Conservation (phyloP, 2,113 vertebrate species). For the Mormyrus iriodes region DNA sequence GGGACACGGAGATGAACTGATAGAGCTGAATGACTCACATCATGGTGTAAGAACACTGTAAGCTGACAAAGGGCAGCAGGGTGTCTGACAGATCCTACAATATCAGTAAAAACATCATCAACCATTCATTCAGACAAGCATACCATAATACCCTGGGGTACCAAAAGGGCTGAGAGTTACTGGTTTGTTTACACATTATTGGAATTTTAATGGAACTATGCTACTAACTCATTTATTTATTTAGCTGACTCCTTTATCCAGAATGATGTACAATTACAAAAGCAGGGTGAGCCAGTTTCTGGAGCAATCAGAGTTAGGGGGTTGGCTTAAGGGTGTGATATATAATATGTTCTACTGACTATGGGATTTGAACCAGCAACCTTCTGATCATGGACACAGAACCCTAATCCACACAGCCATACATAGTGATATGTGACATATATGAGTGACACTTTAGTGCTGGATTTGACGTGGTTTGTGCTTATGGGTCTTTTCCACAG, state of each 20-base stretch:
- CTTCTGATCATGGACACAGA: neutral
- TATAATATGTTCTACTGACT: no score
- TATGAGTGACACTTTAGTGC: neutral
- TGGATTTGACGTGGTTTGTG: no score
- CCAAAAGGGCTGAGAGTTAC: neutral
- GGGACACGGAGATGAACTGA: neutral
- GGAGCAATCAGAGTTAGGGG: neutral
- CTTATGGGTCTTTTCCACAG: constrained; percentile 49
- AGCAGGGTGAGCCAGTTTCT: neutral
- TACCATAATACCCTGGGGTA: neutral
- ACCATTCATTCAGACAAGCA: neutral
- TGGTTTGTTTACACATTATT: neutral
- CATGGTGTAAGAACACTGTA: neutral
- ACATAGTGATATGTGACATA: neutral
- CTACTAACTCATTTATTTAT: neutral
- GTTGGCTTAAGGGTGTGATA: neutral
- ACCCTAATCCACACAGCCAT: neutral
- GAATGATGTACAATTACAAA: neutral
- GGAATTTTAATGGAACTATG: neutral
- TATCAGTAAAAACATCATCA: neutral
- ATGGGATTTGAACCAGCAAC: neutral
- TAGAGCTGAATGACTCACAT: neutral
- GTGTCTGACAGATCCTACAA: neutral
- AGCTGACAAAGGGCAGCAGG: neutral
- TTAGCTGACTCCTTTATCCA: neutral